Conservation (phyloP, 2,888 invertebrate genomes). For the Drosophila dives region DNA sequence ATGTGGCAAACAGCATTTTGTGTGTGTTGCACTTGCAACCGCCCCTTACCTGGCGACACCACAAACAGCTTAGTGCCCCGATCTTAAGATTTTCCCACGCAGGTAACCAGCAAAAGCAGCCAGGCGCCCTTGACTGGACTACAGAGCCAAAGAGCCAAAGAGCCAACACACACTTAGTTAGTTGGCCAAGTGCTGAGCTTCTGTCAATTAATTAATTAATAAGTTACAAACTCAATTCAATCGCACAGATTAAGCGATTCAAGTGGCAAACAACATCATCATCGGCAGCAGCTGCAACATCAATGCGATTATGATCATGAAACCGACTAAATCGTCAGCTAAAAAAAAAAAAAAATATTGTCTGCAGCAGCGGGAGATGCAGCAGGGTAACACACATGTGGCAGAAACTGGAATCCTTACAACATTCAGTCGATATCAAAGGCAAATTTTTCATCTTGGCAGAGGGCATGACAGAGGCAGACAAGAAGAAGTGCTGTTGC, state of each 20-base stretch:
- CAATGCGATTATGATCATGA: conserved; percentile 71
- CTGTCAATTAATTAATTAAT: conserved; percentile 46
- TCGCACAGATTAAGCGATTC: conserved; percentile 53
- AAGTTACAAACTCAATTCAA: conserved; percentile 52
- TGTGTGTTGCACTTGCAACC: conserved; percentile 5
- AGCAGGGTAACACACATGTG: conserved; percentile 28
- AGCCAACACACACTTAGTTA: not conserved
- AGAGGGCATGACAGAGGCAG: conserved; percentile 27
- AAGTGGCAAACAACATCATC: conserved; percentile 62
- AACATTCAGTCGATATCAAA: conserved; percentile 64
- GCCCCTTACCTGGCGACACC: conserved; percentile 54
- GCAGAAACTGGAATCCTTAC: conserved; percentile 40
- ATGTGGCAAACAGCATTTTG: conserved; percentile 57
- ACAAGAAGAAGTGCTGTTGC: conserved; percentile 33
- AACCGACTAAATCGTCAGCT: conserved; percentile 71
- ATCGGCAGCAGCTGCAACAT: conserved; percentile 23
- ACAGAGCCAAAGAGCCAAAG: not conserved
- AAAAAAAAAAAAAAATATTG: conserved; percentile 70
- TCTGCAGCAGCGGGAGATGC: conserved; percentile 29
- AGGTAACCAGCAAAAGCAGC: conserved; percentile 46
- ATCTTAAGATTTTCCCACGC: conserved; percentile 64
- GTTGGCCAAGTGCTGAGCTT: conserved; percentile 18
- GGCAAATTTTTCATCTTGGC: conserved; percentile 72
- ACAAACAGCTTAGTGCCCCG: conserved; percentile 38
- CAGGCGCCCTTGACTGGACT: conserved; percentile 25